Evolutionary conservation across 2,888 invertebrate genomes (phyloP), one percentile per base, ranked within the genome.

Genomic region (Hypercompe scribonia): DNA sequence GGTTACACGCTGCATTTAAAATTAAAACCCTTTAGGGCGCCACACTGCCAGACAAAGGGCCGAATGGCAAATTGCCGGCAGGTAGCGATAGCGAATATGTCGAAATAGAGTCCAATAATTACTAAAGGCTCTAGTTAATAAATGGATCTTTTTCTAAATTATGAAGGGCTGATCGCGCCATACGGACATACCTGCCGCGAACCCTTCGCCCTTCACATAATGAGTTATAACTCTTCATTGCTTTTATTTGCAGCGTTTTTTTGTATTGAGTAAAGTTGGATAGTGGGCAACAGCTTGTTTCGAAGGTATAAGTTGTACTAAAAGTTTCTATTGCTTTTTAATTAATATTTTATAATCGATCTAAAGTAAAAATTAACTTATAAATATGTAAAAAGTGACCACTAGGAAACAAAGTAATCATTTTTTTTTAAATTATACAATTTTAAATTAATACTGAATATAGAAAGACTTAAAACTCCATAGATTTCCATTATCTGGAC

Each of bases 1-100:
- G 92, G 95, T 95, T 95, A 95, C 94, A 95, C 94, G 95, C 88
- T 90, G 92, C 93, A 95, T 95, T 95, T 94, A 93, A 92, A 95
- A 95, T 95, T 95, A 92, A 91, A 95, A 94, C 95, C 95, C 95
- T 95, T 95, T 95, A 92, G 95, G 95, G 95, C 95, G 95, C 95
- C 95, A 95, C 95, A 92, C 95, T 94, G 95, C 89, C 95, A 94
- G 92, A 95, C 95, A 95, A 95, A 93, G 92, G 90, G 90, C 90
- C 93, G 91, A 95, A 94, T 95, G 93, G 94, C 95, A 93, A 95
- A 95, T 94, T 95, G 94, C 90, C 91, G 91, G 95, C 95, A 95
- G 95, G 95, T 95, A 95, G 95, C 95, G 93, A 95, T 95, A 92
- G 95, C 95, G 95, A 95, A 95, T 95, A 94, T 93, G 91, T 89